Base-by-base conservation (phyloP, 2,797 vertebrate genomes). In the Notoglanidium macrostoma region DNA sequence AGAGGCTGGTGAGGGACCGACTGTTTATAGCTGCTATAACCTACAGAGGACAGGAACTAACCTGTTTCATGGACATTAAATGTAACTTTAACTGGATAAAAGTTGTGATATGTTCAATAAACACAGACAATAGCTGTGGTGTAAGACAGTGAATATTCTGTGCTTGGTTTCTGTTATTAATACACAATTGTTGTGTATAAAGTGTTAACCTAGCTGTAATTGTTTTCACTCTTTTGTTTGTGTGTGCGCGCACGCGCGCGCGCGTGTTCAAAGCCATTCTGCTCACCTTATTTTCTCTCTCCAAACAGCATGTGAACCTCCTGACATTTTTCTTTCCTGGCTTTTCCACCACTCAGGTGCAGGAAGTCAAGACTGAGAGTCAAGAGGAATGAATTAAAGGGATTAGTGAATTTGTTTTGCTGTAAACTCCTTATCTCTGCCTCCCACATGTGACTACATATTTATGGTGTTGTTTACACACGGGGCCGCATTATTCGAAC, bases 371-470 rank as follows among this genome's bases (percentile, higher is more conserved):
- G 89, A 88, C 76, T 49, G 86, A 55, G 81, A 83, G 89, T 91
- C 91, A 87, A 90, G 90, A 86, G 78, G 89, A 91, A 92, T 91
- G 94, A 94, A 96, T 95, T 95, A 96, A 95, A 93, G 87, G 95
- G 95, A 95, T 96, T 96, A 95, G 93, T 91, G 88, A 90, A 92
- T 92, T 95, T 92, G 93, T 94, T 94, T 91, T 89, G 87, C 89
- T 90, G 87, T 94, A 95, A 95, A 93, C 94, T 95, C 92, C 93
- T 96, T 96, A 96, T 96, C 95, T 91, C 90, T 86, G 92, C 94
- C 89, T 92, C 92, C 94, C 96, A 96, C 93, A 90, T 92, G 92
- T 93, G 93, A 95, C 93, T 93, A 91, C 88, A 91, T 93, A 94
- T 93, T 92, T 90, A 91, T 92, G 12, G 90, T 82, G 87, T 92